Evolutionary conservation across 2,113 vertebrate genomes (phyloP).

Genomic region (Galbula dea): DNA sequence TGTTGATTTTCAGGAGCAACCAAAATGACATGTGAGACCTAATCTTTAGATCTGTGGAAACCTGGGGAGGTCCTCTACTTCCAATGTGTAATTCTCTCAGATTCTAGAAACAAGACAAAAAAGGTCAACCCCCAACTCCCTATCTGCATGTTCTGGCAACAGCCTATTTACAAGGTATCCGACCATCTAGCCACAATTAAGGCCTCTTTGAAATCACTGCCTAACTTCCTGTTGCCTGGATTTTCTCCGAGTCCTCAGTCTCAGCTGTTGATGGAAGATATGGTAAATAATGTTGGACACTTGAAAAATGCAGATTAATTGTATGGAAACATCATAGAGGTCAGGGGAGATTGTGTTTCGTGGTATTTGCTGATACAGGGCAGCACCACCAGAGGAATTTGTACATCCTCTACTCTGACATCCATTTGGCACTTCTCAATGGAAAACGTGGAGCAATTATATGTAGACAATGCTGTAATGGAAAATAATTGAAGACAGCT

Average conservation of each 20-base stretch:
- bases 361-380: slow-evolving; percentile 33
- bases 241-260: not conserved
- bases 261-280: slow-evolving; percentile 33
- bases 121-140: not conserved
- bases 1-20: not conserved
- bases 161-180: not conserved
- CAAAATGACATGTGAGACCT: not conserved
- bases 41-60: not conserved
- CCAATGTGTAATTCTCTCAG: not conserved
- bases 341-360: slow-evolving; percentile 29
- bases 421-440: slow-evolving; percentile 64
- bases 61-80: not conserved
- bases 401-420: slow-evolving; percentile 18
- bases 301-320: slow-evolving; percentile 28
- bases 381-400: slow-evolving; percentile 45
- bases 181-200: not conserved
- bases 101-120: not conserved
- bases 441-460: slow-evolving; percentile 72
- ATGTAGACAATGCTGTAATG: slow-evolving; percentile 71
- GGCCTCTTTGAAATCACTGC: not conserved
- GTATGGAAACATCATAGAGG: not conserved
- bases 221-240: not conserved
- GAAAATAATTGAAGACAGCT: slow-evolving; percentile 69
- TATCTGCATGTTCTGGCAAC: not conserved
- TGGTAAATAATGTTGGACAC: not conserved